Conservation (phyloP, 2,113 vertebrate genomes). For the Fukomys damarensis region DNA sequence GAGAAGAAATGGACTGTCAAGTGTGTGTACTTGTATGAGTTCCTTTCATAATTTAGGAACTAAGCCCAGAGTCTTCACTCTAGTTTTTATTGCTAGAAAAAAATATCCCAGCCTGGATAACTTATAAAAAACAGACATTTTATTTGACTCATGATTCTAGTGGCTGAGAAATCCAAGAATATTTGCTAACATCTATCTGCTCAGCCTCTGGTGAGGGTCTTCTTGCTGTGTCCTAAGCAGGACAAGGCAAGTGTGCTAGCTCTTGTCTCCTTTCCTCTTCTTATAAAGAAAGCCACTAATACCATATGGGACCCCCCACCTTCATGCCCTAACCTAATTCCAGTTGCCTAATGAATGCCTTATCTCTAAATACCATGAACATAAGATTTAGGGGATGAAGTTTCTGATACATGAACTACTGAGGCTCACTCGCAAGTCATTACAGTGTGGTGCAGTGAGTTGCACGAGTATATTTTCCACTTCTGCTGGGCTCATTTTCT, state of each 20-base stretch:
- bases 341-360: background rate
- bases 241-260: background rate
- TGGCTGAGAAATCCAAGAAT: background rate
- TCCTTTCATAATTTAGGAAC: background rate
- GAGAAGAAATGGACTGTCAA: background rate
- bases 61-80: background rate
- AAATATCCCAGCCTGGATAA: background rate
- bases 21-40: background rate
- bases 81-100: background rate
- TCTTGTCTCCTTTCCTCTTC: background rate
- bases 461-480: accelerated
- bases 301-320: too few relatives aligned
- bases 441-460: background rate
- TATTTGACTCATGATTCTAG: background rate
- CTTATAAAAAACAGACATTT: background rate
- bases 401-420: background rate
- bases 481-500: background rate
- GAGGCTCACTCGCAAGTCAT: background rate
- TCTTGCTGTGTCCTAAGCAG: background rate
- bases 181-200: background rate
- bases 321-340: background rate
- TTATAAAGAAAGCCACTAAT: background rate
- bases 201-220: background rate
- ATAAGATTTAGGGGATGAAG: background rate
- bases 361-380: background rate